A percentile compares a stretch with the other conserved stretches of the same genome.
Evolutionary conservation across 2,113 vertebrate species (phyloP).

Genomic region (Lynx canadensis): DNA sequence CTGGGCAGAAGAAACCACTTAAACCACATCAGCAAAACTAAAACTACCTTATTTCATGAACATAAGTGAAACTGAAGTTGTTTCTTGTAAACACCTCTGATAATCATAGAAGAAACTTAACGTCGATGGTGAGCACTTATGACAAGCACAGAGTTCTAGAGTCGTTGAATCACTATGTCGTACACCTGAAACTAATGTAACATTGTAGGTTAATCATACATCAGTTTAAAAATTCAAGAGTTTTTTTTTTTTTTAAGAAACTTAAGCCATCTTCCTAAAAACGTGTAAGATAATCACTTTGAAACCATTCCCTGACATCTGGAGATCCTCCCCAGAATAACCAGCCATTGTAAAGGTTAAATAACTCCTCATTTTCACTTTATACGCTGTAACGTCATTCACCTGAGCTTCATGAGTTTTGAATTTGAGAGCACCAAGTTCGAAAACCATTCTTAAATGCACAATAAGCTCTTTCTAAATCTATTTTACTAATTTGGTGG

Average conservation of each 20-base stretch:
- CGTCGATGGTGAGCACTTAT: background rate
- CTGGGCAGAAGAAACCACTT: background rate
- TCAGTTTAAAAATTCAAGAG: background rate
- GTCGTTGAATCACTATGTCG: background rate
- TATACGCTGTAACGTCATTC: fast-evolving
- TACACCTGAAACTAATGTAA: background rate
- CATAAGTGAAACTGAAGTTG: background rate
- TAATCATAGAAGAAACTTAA: background rate
- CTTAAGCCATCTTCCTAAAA: background rate
- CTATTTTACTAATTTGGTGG: background rate
- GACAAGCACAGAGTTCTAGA: background rate
- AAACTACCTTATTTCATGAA: background rate
- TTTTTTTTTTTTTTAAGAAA: background rate
- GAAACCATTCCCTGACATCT: background rate
- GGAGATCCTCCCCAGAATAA: background rate
- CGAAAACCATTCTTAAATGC: background rate
- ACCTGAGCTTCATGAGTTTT: background rate
- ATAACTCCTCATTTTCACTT: background rate
- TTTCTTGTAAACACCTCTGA: background rate
- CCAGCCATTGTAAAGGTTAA: background rate
- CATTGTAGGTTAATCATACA: background rate
- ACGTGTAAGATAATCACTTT: background rate
- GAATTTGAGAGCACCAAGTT: background rate
- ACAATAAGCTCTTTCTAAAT: background rate
- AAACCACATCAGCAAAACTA: background rate